Conservation (phyloP, 2,888 invertebrate species). For the Trimorus sp. region DNA sequence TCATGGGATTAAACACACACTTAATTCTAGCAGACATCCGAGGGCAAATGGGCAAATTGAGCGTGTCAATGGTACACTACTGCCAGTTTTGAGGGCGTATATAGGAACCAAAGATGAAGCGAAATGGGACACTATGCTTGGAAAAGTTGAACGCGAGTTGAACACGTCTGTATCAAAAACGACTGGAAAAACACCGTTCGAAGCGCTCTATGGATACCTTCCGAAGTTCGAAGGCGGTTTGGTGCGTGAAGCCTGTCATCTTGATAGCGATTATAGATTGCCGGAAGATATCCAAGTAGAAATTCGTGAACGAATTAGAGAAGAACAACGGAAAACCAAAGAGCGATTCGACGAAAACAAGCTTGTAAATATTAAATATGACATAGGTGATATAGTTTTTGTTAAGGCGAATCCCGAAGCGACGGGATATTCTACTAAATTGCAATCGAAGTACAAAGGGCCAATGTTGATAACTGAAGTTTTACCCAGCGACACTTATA, state of each 20-base stretch:
- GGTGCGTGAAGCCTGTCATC: no score
- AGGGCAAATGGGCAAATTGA: no score
- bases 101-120: conserved; percentile 25
- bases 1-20: no score
- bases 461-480: background rate
- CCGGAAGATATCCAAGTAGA: conserved; percentile 22
- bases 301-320: conserved; percentile 30
- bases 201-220: conserved; percentile 34
- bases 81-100: no score
- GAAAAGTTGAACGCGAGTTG: conserved; percentile 22
- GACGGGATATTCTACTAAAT: no score
- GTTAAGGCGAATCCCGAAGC: conserved; percentile 10
- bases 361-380: conserved; percentile 34
- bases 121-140: conserved; percentile 47
- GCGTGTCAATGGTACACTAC: no score
- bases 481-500: conserved; percentile 5
- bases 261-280: conserved; percentile 12
- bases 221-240: conserved; percentile 13
- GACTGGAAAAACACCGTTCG: conserved; percentile 38
- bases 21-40: no score
- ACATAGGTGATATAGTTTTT: conserved; percentile 43
- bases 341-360: conserved; percentile 34
- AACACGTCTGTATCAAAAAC: conserved; percentile 36
- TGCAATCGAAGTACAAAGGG: no score
- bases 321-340: conserved; percentile 43